Evolutionary conservation across 2,888 invertebrate species (phyloP), one percentile per base, ranked within the genome.

Genomic region (Troilus luridus): DNA sequence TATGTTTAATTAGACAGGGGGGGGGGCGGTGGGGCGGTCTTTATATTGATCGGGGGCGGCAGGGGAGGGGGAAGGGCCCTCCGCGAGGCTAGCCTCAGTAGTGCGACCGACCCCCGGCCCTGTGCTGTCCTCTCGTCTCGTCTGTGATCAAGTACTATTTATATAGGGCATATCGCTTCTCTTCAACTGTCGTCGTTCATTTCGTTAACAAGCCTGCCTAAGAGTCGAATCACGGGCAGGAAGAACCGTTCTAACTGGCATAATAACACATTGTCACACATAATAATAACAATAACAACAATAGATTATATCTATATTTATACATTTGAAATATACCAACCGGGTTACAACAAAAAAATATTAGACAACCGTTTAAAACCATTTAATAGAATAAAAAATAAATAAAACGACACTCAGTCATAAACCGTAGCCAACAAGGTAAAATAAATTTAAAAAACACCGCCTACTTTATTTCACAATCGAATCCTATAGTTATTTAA

Each of bases 1-100:
- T 90, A 90, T 90, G 90, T 90, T 90, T 90, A 90, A 90, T 90
- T 90, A 90, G 90, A 24, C 21, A 24, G 3, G 58, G 77, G 77
- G 89, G 21, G 64, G 89, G 77, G 12, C 41, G 11, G 85, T 81
- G 54, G 77, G 81, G 90, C 58, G 90, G 90, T 59, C 77, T 24
- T 58, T 90, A 90, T 88, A 90, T 90, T 90, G 90, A 90, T 90
- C 90, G 67, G 54, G 72, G 21, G 58, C 9, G 24, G 62, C 17
- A 59, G 64, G 67, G 64, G 90, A 41, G 88, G 90, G 90, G 90
- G 90, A 10, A 90, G 56, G 85, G 21, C 60, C 62, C 90, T 3
- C 60, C 11, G 81, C 85, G 90, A 90, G 90, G 90, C 90, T 88
- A 90, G 41, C 90, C n/a, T 60, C 90, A 90, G 90, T 90, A 90